Evolutionary conservation across 2,113 vertebrate species (phyloP).

Genomic region (Engystomops pustulosus): DNA sequence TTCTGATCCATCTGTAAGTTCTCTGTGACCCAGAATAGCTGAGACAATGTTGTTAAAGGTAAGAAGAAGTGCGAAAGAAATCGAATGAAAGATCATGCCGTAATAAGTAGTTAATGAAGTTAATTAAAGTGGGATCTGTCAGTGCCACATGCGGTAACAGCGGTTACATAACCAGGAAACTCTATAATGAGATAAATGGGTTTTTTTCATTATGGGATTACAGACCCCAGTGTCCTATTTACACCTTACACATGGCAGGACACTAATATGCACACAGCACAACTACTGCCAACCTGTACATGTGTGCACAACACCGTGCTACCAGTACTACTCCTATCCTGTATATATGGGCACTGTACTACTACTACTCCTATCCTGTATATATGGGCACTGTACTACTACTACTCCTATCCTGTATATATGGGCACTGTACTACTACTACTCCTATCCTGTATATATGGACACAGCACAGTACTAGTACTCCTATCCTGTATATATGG

Average conservation of each 20-base stretch:
- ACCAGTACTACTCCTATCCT: no score
- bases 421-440: no score
- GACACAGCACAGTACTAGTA: no score
- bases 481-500: no score
- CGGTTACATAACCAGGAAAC: constrained; percentile 34
- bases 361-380: no score
- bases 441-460: no score
- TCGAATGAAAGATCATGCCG: neutral
- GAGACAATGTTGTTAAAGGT: neutral
- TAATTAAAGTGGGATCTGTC: constrained; percentile 22
- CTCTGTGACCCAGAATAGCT: neutral
- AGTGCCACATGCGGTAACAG: neutral
- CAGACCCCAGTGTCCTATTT: neutral
- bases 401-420: no score
- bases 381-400: no score
- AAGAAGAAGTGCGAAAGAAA: neutral
- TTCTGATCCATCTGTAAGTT: neutral
- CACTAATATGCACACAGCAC: neutral
- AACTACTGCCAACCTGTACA: no score
- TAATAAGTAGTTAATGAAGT: constrained; percentile 29
- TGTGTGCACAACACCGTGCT: no score
- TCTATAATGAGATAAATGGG: constrained; percentile 41
- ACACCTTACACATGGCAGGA: neutral
- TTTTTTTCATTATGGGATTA: constrained; percentile 37
- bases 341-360: no score